Evolutionary conservation across 2,113 vertebrate genomes (phyloP), one percentile per base, ranked within the genome.

Genomic region (Xenopus borealis): DNA sequence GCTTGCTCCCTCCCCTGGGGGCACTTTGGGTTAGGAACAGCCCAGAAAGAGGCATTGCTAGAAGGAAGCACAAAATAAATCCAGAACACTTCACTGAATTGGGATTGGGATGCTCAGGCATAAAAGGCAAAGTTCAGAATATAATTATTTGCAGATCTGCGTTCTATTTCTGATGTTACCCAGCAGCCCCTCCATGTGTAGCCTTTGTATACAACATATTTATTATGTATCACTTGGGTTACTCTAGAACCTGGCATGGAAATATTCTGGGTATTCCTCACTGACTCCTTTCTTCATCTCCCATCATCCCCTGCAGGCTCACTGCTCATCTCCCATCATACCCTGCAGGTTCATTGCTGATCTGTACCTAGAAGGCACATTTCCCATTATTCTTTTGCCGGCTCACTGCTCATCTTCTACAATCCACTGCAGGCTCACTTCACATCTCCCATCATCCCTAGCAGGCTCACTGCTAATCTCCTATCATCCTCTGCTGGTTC

Each of bases 51-150:
- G 18, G 9, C 14, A 27, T 27, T 27, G 4, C 55, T 20, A 14
- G 19, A 53, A 71, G 55, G 33, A 61, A 61, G 45, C 53, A 61
- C 53, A 18, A 61, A 71, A 71, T 71, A 71, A 59, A 61, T 71
- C 27, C 53, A 46, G 55, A 71, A 71, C 23, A 50, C 65, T 52
- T 45, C 6, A 23, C 14, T 50, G 65, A 67, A 47, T 23, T 16
- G 13, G 23, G 23, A 27, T 27, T 27, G 23, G 27, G 23, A 46
- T 46, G 58, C 9, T n/a, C 44, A 9, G 47, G 4, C 65, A 47
- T 47, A 47, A 53, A 53, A 53, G 52, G 52, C 52, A 53, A 53
- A 53, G 18, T 47, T 55, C 18, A n/a, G 33, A 11, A 63, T 40
- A 3, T 65, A 73, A 66, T 73, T n/a, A 66, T 30, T 66, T 57